phyloP scores from a whole-genome alignment of 2,888 invertebrate species.

The Caenorhabditis japonica region DNA sequence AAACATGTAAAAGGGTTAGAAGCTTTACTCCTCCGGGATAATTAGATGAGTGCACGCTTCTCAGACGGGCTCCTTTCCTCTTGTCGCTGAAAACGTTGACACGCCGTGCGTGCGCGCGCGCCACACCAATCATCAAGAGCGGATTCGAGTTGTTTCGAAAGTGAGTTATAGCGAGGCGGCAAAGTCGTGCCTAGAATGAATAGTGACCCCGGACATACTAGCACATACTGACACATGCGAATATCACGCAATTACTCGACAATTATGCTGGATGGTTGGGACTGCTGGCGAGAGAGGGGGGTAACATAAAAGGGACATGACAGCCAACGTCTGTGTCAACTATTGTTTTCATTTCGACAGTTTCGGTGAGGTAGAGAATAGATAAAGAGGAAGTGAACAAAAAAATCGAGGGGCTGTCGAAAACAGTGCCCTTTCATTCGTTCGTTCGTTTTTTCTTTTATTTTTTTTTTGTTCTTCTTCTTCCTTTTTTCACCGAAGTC shows the following conservation, averaged over 20 bases:
- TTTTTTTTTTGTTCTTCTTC: too few species aligned
- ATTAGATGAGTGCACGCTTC: conserved; percentile 47
- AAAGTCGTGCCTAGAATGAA: conserved; percentile 28
- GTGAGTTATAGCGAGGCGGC: conserved; percentile 19
- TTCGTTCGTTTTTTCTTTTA: too few species aligned
- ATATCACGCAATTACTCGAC: conserved; percentile 43
- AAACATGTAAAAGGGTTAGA: conserved; percentile 9
- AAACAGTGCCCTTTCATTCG: too few species aligned
- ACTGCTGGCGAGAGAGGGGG: neutral
- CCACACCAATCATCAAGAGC: conserved; percentile 9
- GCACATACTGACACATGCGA: too few species aligned
- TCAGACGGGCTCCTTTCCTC: conserved; percentile 26
- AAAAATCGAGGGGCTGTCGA: too few species aligned
- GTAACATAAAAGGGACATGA: conserved; percentile 8
- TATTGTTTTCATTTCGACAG: conserved; percentile 19
- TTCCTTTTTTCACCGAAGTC: too few species aligned
- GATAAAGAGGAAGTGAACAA: too few species aligned
- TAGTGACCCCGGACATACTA: conserved; percentile 35
- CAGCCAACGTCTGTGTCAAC: conserved; percentile 8
- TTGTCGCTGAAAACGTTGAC: conserved; percentile 41
- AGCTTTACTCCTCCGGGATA: conserved; percentile 42
- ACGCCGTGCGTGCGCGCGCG: conserved; percentile 7
- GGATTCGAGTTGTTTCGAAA: conserved; percentile 7
- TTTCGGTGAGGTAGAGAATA: conserved; percentile 2
- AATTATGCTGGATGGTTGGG: conserved; percentile 39